phyloP scores from a whole-genome alignment of 2,113 vertebrate species.

The Mormoops blainvillei region DNA sequence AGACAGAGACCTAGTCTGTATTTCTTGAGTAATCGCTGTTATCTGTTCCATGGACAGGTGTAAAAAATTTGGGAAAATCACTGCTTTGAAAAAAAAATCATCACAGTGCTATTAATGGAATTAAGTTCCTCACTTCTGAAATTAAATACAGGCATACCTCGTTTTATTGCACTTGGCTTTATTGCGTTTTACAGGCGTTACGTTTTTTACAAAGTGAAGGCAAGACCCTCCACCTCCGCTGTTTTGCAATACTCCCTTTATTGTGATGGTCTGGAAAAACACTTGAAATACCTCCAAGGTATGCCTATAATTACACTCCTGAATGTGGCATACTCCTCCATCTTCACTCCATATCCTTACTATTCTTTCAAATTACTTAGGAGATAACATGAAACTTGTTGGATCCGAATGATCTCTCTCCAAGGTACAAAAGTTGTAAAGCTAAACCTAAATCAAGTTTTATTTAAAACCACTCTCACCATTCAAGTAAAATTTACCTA shows the following conservation, averaged over 20 bases:
- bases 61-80: conserved; percentile 32
- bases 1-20: not conserved
- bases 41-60: not conserved
- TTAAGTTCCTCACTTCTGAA: conserved; percentile 31
- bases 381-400: conserved; percentile 25
- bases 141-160: not conserved
- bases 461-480: not conserved
- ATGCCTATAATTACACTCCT: not conserved
- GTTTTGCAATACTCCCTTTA: not conserved
- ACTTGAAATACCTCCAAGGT: not conserved
- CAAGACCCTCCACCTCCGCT: not conserved
- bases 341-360: conserved; percentile 12
- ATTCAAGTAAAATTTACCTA: not conserved
- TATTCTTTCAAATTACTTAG: conserved; percentile 43
- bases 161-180: not conserved
- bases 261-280: not conserved
- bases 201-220: not conserved
- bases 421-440: conserved; percentile 35
- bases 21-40: not conserved
- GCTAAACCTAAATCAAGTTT: conserved; percentile 22
- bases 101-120: not conserved
- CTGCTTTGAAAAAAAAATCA: not conserved
- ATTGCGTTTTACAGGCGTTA: not conserved
- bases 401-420: conserved; percentile 22
- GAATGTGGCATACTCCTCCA: not conserved